Percentiles rank a stretch among this genome's conserved stretches.
phyloP scores from a whole-genome alignment of 2,888 invertebrate genomes.

The Apamea crenata region DNA sequence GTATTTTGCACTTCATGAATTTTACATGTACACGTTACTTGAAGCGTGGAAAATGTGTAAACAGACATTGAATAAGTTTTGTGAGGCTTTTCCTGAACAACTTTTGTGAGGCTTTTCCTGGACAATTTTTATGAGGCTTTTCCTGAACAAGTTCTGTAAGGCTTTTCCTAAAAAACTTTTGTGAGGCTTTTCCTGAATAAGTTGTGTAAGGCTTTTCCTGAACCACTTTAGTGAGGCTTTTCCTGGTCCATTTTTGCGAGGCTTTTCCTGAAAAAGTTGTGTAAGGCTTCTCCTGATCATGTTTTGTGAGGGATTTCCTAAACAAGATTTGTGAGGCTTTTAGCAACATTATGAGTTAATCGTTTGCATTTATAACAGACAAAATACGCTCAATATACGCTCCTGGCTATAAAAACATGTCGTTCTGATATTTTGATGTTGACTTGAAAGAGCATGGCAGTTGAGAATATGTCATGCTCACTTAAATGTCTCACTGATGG shows the following conservation, averaged over 20 bases:
- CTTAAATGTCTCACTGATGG: too few species aligned
- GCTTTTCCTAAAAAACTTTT: neutral
- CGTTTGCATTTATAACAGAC: too few species aligned
- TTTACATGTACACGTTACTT: constrained; percentile 7
- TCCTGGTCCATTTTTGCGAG: too few species aligned
- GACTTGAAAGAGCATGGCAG: too few species aligned
- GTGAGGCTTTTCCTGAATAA: neutral
- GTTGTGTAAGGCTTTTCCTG: neutral
- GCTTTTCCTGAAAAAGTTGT: neutral
- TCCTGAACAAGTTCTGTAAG: neutral
- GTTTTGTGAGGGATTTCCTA: neutral
- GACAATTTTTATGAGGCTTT: neutral
- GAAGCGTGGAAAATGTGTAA: neutral
- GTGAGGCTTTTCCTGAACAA: neutral
- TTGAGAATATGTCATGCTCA: too few species aligned
- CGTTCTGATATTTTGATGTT: too few species aligned
- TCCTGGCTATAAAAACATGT: too few species aligned
- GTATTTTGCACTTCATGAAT: constrained; percentile 22
- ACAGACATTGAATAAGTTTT: neutral
- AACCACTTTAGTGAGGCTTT: neutral
- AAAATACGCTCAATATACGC: too few species aligned
- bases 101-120: neutral
- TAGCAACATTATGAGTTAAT: neutral
- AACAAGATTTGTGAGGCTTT: neutral
- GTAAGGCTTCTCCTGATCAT: neutral